Base-by-base conservation (phyloP, 2,888 invertebrate species). In the Lasioglossum morio region DNA sequence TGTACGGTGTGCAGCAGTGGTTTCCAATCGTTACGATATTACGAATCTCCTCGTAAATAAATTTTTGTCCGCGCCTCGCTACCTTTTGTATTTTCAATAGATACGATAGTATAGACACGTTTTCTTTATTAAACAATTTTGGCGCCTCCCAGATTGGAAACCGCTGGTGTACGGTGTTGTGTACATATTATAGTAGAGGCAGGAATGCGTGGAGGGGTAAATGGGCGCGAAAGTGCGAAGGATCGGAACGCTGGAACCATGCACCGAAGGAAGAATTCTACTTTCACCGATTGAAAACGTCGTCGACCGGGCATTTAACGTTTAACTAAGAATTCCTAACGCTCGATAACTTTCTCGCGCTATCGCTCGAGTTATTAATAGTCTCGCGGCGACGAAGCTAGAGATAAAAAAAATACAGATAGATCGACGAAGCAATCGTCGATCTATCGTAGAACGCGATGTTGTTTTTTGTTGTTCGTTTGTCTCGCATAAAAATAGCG, bases 241-340 rank as follows among this genome's bases (percentile, higher is more conserved):
- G 87, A 87, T 81, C 75, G 89, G 87, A 87, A 89, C 87, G 89
- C 79, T 76, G 57, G 53, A 79, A 80, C 77, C 12, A 79, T 63
- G 57, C 53, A 43, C 46, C 89, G 80, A 85, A 90, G 80, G 90
- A 91, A 91, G 89, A 90, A 93, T 92, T 92, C 91, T 85, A 93
- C 93, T 93, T 93, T 93, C 92, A 93, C 93, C 88, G 85, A 77
- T 85, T 87, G 88, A 89, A 89, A 91, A 92, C 88, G 83, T 81
- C 81, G 87, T 85, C 81, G 89, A 74, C 83, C 83, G 76, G 81
- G 84, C 84, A 10, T 69, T 69, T 88, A 89, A 82, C 79, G 76
- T 72, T 73, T 70, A 30, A 76, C 69, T 16, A 46, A 73, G 79
- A 85, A 88, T 88, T 86, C 81, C 82, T 70, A 66, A 19, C 63